A percentile compares a stretch with the other conserved stretches of the same genome.
phyloP scores from a whole-genome alignment of 2,888 invertebrate genomes.

The Tachina fera region DNA sequence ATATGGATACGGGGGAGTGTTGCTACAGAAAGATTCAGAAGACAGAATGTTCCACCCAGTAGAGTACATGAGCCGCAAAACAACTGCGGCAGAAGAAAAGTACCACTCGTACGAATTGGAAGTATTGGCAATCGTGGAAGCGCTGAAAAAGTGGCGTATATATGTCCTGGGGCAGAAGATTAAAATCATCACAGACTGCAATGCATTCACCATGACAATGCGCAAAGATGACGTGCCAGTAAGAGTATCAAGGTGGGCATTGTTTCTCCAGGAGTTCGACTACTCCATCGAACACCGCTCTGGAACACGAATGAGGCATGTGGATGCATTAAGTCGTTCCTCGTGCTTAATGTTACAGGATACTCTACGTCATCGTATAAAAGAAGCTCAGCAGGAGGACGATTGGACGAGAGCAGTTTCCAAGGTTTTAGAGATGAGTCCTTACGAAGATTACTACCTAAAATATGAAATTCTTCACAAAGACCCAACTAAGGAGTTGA shows the following conservation, averaged over 20 bases:
- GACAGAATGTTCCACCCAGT: not conserved
- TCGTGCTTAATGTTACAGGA: not conserved
- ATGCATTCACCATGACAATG: not conserved
- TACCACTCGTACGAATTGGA: not conserved
- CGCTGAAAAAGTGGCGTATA: not conserved
- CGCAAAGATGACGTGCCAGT: not conserved
- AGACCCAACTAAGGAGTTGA: not conserved
- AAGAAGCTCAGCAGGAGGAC: not conserved
- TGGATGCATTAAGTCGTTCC: not conserved
- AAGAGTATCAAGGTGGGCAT: not conserved
- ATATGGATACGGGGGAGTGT: conserved; percentile 70
- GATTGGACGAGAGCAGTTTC: not conserved
- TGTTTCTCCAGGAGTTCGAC: not conserved
- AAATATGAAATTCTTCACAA: not conserved
- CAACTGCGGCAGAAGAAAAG: not conserved
- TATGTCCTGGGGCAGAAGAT: not conserved
- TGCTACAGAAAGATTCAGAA: conserved; percentile 58
- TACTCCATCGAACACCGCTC: not conserved
- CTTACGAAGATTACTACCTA: not conserved
- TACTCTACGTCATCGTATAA: not conserved
- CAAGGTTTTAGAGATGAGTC: not conserved
- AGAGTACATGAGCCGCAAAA: not conserved
- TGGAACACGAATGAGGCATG: not conserved
- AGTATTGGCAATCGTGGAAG: not conserved
- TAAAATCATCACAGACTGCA: not conserved